Evolutionary conservation across 2,888 invertebrate species (phyloP).

Genomic region (Drosophila koepferae): DNA sequence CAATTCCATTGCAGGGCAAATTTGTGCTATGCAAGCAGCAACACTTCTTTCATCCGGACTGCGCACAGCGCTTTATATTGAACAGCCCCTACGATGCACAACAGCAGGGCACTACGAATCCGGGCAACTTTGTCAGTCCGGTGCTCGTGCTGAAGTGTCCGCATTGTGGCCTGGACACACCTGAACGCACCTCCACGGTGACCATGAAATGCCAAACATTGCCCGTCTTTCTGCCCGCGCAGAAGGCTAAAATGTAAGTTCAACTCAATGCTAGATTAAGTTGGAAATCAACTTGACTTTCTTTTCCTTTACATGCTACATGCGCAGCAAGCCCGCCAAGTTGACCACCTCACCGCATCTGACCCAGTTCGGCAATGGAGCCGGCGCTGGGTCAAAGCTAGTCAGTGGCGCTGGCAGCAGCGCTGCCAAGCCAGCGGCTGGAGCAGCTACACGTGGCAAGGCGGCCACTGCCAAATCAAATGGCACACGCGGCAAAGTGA

Average conservation of each 20-base stretch:
- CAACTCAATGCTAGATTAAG: neutral
- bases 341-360: constrained; percentile 70
- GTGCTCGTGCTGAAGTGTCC: constrained; percentile 87
- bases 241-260: constrained; percentile 81
- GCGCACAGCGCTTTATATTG: constrained; percentile 86
- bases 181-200: constrained; percentile 87
- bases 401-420: constrained; percentile 1
- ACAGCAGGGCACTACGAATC: constrained; percentile 14
- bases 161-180: constrained; percentile 89
- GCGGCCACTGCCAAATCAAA: constrained; percentile 2
- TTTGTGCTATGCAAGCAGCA: constrained; percentile 92
- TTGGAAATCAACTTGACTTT: neutral
- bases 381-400: neutral
- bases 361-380: constrained; percentile 47
- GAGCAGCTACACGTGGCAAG: constrained; percentile 14
- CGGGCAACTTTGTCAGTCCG: constrained; percentile 83
- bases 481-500: constrained; percentile 35
- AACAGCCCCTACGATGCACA: constrained; percentile 81
- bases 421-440: constrained; percentile 17
- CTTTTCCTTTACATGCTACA: too few species aligned
- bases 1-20: constrained; percentile 88
- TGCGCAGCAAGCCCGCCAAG: constrained; percentile 83
- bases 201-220: constrained; percentile 88
- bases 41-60: constrained; percentile 94
- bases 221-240: constrained; percentile 88